Evolutionary conservation across 2,888 invertebrate species (phyloP), one percentile per base, ranked within the genome.

Genomic region (Metellina segmentata): DNA sequence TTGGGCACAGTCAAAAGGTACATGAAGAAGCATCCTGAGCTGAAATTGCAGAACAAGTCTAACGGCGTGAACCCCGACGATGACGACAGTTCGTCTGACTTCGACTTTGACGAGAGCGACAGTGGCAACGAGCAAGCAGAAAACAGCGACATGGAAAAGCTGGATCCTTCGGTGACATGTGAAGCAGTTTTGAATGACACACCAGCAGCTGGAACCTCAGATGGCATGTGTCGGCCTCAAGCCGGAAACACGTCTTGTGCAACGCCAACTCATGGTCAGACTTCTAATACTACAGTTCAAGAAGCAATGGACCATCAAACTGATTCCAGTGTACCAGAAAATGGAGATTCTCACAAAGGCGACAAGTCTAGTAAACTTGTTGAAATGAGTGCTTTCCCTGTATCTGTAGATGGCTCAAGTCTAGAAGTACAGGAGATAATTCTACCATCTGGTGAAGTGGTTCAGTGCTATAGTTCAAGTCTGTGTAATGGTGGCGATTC

Each of bases 71-170:
- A 77, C 71, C 75, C 87, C 19, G 81, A 85, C 61, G 83, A 85
- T 20, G 81, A 81, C 13, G 85, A 85, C 69, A 92, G 92, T 48
- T 92, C 92, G 2, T 92, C 92, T 6, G 92, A 92, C 77, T 92
- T 92, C n/a, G 86, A 89, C 19, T 92, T 92, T 81, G 92, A 92
- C 71, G 89, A 85, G 11, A 81, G 52, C 5, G 92, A 92, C 71
- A 81, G 82, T 20, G 81, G 71, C 7, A 81, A 89, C 7, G 81
- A 86, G 34, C 81, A 8, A 19, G 13, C 75, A 13, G 88, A 71
- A 0, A 51, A 61, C 8, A 81, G 48, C 48, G 88, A 85, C 52
- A 19, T 52, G 70, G 52, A 86, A 70, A 87, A 52, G 51, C 11
- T 53, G 20, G 83, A 77, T n/a, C 72, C 71, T 1, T 51, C 85